phyloP scores from a whole-genome alignment of 2,113 vertebrate species.

The Myanophis thanlyinensis region DNA sequence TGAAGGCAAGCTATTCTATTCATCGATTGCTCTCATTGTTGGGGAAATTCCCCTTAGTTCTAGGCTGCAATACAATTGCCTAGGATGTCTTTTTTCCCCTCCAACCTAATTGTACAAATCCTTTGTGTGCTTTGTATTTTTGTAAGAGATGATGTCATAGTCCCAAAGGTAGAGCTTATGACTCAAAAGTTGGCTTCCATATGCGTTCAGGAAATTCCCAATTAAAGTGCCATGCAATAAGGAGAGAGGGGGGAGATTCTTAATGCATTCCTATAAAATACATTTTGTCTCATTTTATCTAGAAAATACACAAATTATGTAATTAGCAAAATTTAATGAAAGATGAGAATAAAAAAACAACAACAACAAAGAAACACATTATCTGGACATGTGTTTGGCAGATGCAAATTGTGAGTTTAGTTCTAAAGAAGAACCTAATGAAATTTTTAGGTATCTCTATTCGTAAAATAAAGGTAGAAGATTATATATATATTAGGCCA shows the following conservation, averaged over 20 bases:
- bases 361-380: neutral
- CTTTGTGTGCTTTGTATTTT: neutral
- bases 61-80: neutral
- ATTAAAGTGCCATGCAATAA: neutral
- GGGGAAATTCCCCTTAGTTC: neutral
- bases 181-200: neutral
- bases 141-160: neutral
- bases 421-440: neutral
- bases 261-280: neutral
- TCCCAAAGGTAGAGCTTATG: neutral
- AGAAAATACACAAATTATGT: neutral
- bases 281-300: neutral
- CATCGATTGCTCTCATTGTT: neutral
- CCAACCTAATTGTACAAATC: neutral
- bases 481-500: neutral
- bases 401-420: neutral
- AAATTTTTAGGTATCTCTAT: neutral
- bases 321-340: neutral
- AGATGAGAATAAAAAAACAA: neutral
- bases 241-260: neutral
- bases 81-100: neutral
- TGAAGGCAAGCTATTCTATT: neutral
- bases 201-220: neutral
- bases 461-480: neutral
- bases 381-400: neutral